A percentile compares a stretch with the other conserved stretches of the same genome.
Conservation (phyloP, 2,797 vertebrate genomes). For the Premnoplex brunnescens region DNA sequence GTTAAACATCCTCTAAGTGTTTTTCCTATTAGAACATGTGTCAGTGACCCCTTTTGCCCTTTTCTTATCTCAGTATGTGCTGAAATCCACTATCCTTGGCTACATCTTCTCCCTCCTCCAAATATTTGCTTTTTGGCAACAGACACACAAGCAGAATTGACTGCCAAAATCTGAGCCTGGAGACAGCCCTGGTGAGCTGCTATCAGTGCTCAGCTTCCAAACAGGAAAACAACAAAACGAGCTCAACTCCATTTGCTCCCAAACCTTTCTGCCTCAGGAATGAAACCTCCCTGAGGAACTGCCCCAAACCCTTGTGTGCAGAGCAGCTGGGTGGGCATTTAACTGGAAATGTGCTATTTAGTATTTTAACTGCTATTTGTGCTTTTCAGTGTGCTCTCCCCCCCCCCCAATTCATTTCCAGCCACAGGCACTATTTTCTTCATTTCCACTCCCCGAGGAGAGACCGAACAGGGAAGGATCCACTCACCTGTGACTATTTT, state of each 20-base stretch:
- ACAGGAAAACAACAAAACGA: background rate
- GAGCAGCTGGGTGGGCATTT: background rate
- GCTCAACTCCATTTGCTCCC: background rate
- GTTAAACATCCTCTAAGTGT: background rate
- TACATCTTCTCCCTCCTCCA: background rate
- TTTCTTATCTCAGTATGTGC: background rate
- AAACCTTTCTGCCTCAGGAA: background rate
- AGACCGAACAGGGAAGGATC: rapidly evolving
- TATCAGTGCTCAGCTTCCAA: background rate
- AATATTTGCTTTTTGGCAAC: background rate
- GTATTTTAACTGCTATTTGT: background rate
- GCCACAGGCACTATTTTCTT: background rate
- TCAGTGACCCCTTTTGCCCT: background rate
- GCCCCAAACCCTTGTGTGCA: background rate
- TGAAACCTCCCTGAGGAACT: background rate
- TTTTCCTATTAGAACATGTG: background rate
- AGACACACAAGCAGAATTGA: background rate
- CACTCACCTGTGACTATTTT: conserved; percentile 89
- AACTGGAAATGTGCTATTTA: background rate
- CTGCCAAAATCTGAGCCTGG: background rate
- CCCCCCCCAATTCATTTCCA: background rate
- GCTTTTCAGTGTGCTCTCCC: background rate
- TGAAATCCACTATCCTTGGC: background rate
- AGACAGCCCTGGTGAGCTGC: background rate
- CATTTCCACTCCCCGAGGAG: background rate